These are phyloP conservation scores for Sebastes hubbsi DNA, from an alignment of 2,797 vertebrate genomes.

Conservation along the genomic window DNA sequence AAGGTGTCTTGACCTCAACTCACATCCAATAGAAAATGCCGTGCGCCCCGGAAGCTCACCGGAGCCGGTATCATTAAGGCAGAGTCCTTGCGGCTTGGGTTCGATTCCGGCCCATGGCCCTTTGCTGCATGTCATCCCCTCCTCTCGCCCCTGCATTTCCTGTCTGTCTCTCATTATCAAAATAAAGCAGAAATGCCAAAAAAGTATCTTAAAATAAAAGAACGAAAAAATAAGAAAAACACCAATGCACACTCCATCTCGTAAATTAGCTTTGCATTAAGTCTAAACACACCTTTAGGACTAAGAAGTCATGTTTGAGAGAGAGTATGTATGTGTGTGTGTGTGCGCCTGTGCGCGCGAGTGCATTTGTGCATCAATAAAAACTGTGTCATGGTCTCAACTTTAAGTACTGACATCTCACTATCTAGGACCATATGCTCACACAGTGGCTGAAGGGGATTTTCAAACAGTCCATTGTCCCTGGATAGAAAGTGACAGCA, in stretches of 20 bases:
- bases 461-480: constrained; percentile 35
- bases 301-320: neutral
- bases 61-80: too few species aligned
- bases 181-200: too few species aligned
- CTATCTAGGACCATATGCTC: constrained; percentile 34
- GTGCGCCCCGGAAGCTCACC: too few species aligned
- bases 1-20: neutral
- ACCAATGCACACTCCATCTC: neutral
- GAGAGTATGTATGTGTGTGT: neutral
- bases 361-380: neutral
- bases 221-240: too few species aligned
- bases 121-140: too few species aligned
- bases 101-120: too few species aligned
- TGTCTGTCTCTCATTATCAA: too few species aligned
- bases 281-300: neutral
- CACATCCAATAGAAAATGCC: too few species aligned
- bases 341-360: neutral
- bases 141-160: too few species aligned
- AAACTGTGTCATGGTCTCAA: neutral
- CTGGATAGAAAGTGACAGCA: constrained; percentile 34
- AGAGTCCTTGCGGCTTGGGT: accelerated
- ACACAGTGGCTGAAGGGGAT: constrained; percentile 9
- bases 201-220: too few species aligned
- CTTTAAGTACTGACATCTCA: constrained; percentile 6
- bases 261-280: neutral